These are phyloP conservation scores for Calephelis virginiensis DNA, from an alignment of 1,140 invertebrate species.

Conservation along the genomic window DNA sequence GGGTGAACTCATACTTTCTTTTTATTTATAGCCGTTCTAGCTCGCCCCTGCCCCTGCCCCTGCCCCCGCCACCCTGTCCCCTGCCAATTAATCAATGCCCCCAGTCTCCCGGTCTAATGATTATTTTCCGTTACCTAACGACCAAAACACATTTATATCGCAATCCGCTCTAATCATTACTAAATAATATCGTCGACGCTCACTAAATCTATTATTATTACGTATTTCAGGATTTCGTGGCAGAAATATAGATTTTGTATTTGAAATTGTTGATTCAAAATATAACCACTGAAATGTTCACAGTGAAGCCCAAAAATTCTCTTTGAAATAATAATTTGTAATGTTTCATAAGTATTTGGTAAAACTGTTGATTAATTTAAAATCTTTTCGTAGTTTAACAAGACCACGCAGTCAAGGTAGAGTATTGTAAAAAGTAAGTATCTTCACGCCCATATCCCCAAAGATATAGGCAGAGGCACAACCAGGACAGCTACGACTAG, in stretches of 20 bases:
- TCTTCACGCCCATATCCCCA: too few relatives aligned
- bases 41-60: constrained; percentile 28
- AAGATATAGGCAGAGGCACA: too few relatives aligned
- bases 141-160: constrained; percentile 33
- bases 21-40: constrained; percentile 42
- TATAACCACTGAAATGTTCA: too few relatives aligned
- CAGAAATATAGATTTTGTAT: not conserved
- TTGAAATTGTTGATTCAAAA: not conserved
- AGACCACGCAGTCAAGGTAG: too few relatives aligned
- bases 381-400: too few relatives aligned
- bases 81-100: constrained; percentile 42
- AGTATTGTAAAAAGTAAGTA: too few relatives aligned
- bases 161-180: constrained; percentile 13
- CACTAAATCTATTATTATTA: not conserved
- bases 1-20: constrained; percentile 37
- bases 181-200: constrained; percentile 9
- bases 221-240: not conserved
- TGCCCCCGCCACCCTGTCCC: constrained; percentile 34
- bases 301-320: too few relatives aligned
- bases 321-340: too few relatives aligned
- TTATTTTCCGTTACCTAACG: constrained; percentile 38
- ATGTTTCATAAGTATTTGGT: too few relatives aligned
- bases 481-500: too few relatives aligned
- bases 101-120: constrained; percentile 35
- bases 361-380: too few relatives aligned